These are phyloP conservation scores for Spondyliosoma cantharus DNA, from an alignment of 2,797 vertebrate genomes.

Conservation along the genomic window DNA sequence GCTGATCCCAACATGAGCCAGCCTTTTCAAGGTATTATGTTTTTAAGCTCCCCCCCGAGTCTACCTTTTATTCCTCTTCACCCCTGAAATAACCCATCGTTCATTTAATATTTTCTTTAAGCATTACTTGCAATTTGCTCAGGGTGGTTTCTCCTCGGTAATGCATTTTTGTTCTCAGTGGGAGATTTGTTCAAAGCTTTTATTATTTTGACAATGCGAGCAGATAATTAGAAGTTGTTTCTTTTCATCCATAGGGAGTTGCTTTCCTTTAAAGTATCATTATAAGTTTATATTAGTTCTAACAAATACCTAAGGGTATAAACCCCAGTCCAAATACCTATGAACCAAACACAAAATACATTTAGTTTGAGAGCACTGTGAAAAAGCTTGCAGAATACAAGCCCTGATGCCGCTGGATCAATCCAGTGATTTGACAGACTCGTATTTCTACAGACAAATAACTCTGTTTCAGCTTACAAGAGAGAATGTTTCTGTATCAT, in stretches of 20 bases:
- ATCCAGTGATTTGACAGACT: not conserved
- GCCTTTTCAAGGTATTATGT: conserved; percentile 22
- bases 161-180: conserved; percentile 19
- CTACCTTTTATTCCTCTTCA: conserved; percentile 17
- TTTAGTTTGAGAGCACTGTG: not conserved
- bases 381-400: not conserved
- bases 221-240: not conserved
- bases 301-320: not conserved
- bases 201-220: conserved; percentile 12
- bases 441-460: not conserved
- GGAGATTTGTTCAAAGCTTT: conserved; percentile 22
- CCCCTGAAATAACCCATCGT: not conserved
- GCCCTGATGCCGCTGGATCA: not conserved
- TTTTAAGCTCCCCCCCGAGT: conserved; percentile 17
- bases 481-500: not conserved
- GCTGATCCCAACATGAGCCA: conserved; percentile 42
- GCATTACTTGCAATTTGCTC: conserved; percentile 32
- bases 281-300: not conserved
- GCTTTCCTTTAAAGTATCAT: not conserved
- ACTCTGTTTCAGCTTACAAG: not conserved
- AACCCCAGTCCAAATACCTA: not conserved
- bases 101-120: conserved; percentile 7
- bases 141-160: conserved; percentile 1
- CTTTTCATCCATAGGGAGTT: not conserved
- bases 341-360: not conserved